A percentile compares a stretch with the other conserved stretches of the same genome.
phyloP scores from a whole-genome alignment of 2,888 invertebrate species.

The Dynastes tityus region DNA sequence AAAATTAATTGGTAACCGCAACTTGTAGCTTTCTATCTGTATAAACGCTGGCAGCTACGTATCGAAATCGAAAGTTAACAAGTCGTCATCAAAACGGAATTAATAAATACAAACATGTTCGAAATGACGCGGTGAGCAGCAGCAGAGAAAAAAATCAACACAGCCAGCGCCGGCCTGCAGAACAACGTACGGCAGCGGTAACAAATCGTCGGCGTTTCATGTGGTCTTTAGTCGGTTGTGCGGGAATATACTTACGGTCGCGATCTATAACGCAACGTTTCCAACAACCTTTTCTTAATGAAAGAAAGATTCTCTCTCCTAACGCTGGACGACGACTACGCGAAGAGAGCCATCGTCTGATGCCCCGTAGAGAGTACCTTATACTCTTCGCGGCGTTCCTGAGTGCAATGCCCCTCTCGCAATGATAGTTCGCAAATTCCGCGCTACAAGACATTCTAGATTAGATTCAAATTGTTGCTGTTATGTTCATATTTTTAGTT shows the following conservation, averaged over 20 bases:
- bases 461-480: background rate
- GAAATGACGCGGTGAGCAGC: background rate
- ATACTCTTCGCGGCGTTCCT: background rate
- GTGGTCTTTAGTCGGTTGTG: background rate
- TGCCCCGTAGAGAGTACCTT: background rate
- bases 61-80: constrained; percentile 11
- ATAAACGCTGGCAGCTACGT: background rate
- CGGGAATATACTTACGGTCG: background rate
- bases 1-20: no score
- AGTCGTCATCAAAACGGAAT: constrained; percentile 3
- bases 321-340: background rate
- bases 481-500: no score
- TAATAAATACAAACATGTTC: constrained; percentile 11
- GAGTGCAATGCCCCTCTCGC: constrained; percentile 15
- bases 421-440: constrained; percentile 1
- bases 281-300: constrained; percentile 1
- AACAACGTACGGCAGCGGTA: background rate
- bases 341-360: constrained; percentile 14
- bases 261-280: constrained; percentile 3
- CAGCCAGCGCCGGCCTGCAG: background rate
- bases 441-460: background rate
- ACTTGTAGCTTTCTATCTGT: background rate
- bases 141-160: background rate
- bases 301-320: constrained; percentile 6
- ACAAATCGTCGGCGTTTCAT: constrained; percentile 1